Conservation (phyloP, 2,113 vertebrate genomes). For the Marmota flaviventris region DNA sequence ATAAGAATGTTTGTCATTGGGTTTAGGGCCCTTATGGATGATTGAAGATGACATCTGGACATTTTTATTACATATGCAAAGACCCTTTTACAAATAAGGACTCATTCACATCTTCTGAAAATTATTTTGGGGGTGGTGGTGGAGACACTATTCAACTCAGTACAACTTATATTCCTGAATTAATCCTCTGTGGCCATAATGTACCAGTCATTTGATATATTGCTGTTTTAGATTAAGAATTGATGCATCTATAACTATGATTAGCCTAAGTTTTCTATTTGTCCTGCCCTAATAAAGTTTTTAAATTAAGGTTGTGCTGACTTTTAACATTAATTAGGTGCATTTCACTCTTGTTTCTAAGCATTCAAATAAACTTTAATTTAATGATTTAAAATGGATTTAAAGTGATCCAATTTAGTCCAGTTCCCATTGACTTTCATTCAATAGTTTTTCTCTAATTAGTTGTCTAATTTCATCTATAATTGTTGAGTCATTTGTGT, state of each 20-base stretch:
- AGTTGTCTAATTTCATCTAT: background rate
- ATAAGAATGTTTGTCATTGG: background rate
- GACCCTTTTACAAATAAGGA: background rate
- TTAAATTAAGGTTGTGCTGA: background rate
- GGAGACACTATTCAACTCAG: background rate
- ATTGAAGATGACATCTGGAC: background rate
- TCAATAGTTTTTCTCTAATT: background rate
- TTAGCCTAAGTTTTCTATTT: background rate
- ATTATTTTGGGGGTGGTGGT: background rate
- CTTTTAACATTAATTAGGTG: background rate
- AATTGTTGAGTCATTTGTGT: background rate
- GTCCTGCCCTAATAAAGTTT: background rate
- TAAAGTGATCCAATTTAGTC: background rate
- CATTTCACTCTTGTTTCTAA: background rate
- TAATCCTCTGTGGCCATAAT: background rate
- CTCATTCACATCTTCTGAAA: background rate
- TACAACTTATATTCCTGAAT: background rate
- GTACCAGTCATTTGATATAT: background rate
- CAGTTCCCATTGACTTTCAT: background rate
- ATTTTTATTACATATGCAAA: background rate
- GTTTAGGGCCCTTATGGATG: background rate
- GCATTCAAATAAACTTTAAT: background rate
- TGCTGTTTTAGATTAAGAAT: background rate
- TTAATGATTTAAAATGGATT: background rate
- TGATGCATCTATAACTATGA: background rate